Conservation (phyloP, 2,888 invertebrate genomes). For the Drosophila austrosaltans region DNA sequence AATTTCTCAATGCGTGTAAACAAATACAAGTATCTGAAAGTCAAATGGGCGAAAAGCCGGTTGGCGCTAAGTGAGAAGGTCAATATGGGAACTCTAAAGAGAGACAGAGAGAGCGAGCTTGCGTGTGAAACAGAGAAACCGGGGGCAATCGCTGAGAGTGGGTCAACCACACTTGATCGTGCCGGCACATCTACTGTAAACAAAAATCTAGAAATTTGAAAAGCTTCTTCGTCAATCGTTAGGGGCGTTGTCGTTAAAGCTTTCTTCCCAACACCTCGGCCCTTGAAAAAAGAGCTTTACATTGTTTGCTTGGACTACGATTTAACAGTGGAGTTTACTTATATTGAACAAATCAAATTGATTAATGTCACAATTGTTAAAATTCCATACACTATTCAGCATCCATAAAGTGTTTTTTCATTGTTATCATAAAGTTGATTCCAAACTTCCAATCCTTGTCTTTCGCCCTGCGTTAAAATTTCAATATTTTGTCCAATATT, state of each 20-base stretch:
- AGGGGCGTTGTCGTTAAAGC: constrained; percentile 38
- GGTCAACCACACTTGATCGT: constrained; percentile 41
- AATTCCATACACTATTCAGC: neutral
- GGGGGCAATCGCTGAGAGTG: constrained; percentile 2
- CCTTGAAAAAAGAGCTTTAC: constrained; percentile 10
- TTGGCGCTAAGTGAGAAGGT: constrained; percentile 15
- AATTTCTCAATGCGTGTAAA: constrained; percentile 18
- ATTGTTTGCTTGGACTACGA: constrained; percentile 25
- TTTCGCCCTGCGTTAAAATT: constrained; percentile 69
- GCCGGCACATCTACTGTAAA: constrained; percentile 52
- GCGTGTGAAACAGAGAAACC: neutral
- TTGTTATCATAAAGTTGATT: constrained; percentile 71
- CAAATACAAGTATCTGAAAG: constrained; percentile 21
- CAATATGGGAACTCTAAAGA: constrained; percentile 8
- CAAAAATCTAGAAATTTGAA: constrained; percentile 15
- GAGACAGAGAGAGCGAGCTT: neutral
- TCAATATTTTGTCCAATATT: constrained; percentile 75
- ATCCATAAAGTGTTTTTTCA: constrained; percentile 41
- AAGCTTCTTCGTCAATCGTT: constrained; percentile 13
- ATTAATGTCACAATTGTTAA: neutral
- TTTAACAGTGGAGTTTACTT: constrained; percentile 2
- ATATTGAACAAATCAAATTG: neutral
- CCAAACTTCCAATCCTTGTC: constrained; percentile 75
- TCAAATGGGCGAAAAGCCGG: constrained; percentile 16
- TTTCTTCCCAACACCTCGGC: constrained; percentile 11